phyloP scores from a whole-genome alignment of 2,797 vertebrate genomes.

The Xerus rutilus region DNA sequence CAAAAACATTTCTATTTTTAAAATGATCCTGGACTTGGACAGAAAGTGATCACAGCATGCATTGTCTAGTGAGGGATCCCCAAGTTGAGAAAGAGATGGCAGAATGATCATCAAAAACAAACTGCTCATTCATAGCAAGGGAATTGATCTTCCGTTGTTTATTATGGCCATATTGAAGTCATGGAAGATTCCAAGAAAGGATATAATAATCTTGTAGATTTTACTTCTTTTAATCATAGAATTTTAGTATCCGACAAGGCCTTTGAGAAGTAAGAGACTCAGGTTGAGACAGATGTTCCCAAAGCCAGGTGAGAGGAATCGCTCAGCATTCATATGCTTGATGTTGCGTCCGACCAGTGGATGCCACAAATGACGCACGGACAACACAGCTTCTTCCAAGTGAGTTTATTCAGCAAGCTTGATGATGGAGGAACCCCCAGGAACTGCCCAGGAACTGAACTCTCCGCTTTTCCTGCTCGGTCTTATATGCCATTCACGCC shows the following conservation, averaged over 20 bases:
- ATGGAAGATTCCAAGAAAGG: neutral
- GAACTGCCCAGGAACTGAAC: no score
- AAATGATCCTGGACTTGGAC: neutral
- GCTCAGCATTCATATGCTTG: rapidly evolving
- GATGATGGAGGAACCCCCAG: no score
- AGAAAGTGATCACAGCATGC: neutral
- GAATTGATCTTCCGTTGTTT: neutral
- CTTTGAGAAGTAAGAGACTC: neutral
- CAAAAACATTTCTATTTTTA: neutral
- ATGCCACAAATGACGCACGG: no score
- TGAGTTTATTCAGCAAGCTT: no score
- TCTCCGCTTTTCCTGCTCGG: no score
- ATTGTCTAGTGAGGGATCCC: neutral
- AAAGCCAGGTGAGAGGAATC: neutral
- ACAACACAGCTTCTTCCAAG: no score
- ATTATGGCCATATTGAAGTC: neutral
- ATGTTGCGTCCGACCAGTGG: no score
- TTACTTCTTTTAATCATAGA: neutral
- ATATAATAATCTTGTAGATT: neutral
- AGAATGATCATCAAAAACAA: neutral
- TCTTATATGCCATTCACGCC: no score
- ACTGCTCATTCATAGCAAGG: neutral
- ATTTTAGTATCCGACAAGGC: neutral
- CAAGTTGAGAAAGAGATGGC: neutral
- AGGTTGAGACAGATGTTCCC: neutral